Evolutionary conservation across 2,888 invertebrate species (phyloP).

Genomic region (Dorcus parallelipipedus): DNA sequence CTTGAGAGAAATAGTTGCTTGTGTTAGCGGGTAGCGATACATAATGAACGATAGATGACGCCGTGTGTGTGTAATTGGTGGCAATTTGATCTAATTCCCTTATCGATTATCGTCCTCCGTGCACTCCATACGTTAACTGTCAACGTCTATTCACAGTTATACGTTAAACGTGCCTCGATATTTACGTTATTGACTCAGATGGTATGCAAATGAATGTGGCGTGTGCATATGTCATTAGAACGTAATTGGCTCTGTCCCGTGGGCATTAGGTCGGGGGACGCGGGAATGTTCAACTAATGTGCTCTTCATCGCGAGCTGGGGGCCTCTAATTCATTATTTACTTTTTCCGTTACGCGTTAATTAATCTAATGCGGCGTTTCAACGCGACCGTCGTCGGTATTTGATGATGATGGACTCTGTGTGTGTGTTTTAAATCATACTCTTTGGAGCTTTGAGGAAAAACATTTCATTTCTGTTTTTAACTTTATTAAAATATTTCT

Average conservation of each 20-base stretch:
- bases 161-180: constrained; percentile 4
- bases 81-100: too few species aligned
- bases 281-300: constrained; percentile 25
- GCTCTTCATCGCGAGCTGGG: constrained; percentile 23
- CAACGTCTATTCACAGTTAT: constrained; percentile 4
- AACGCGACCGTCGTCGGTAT: not conserved
- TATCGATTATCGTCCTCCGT: too few species aligned
- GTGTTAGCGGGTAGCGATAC: too few species aligned
- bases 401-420: not conserved
- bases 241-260: constrained; percentile 17
- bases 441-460: too few species aligned
- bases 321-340: constrained; percentile 20
- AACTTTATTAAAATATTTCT: too few species aligned
- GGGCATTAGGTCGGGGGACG: constrained; percentile 21
- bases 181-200: constrained; percentile 14
- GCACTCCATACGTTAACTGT: not conserved
- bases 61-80: too few species aligned
- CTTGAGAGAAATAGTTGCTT: too few species aligned
- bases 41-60: too few species aligned
- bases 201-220: constrained; percentile 16
- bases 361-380: constrained; percentile 6
- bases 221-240: constrained; percentile 19
- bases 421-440: too few species aligned
- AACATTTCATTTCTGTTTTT: too few species aligned
- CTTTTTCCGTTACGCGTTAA: constrained; percentile 17